Evolutionary conservation across 2,113 vertebrate species (phyloP).

Genomic region (Pristiophorus japonicus): DNA sequence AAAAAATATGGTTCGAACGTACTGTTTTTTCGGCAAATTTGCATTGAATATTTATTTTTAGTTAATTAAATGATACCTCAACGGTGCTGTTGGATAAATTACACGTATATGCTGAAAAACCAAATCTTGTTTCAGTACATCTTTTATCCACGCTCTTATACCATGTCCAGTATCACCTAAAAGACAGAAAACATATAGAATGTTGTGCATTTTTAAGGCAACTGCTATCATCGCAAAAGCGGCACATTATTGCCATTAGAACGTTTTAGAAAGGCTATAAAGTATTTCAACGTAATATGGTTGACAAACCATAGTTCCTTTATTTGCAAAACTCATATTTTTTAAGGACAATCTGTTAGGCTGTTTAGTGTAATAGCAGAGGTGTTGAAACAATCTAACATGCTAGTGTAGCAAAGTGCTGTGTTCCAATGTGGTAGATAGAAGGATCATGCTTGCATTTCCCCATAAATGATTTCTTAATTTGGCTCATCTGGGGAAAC

Average conservation of each 20-base stretch:
- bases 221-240: background rate
- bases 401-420: background rate
- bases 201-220: slow-evolving; percentile 37
- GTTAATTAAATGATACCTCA: slow-evolving; percentile 57
- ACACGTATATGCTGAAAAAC: slow-evolving; percentile 76
- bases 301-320: background rate
- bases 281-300: background rate
- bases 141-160: slow-evolving; percentile 69
- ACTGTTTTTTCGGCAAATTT: background rate
- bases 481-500: background rate
- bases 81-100: slow-evolving; percentile 79
- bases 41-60: background rate
- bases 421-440: background rate
- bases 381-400: background rate
- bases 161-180: slow-evolving; percentile 75
- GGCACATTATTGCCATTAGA: too few relatives aligned
- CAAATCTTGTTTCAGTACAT: slow-evolving; percentile 68
- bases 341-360: too few relatives aligned
- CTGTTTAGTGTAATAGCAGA: too few relatives aligned
- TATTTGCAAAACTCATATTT: background rate
- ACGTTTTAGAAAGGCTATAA: background rate
- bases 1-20: too few relatives aligned
- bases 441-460: background rate
- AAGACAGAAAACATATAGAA: slow-evolving; percentile 41
- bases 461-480: background rate